Evolutionary conservation across 2,113 vertebrate species (phyloP), one percentile per base, ranked within the genome.

Genomic region (Eptatretus burgeri): DNA sequence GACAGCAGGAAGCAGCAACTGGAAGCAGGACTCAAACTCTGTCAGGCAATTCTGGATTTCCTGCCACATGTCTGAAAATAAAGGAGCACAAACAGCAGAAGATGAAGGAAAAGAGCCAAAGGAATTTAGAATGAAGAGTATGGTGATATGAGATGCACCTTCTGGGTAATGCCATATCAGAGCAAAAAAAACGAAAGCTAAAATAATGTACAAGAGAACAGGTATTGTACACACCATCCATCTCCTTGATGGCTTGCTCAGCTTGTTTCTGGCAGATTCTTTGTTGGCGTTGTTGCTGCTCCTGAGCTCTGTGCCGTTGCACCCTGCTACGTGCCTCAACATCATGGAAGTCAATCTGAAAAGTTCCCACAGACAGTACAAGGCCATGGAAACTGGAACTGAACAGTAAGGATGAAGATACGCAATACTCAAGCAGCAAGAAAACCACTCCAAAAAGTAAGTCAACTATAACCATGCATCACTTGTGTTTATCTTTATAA

Each of bases 301-400:
- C 83, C 52, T 85, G 83, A 62, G 79, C 80, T 56, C 81, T 77
- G 63, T 70, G 80, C 63, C 84, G 78, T 67, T 93, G 83, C 17
- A 78, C 75, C 51, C 76, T 65, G 0, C 82, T 85, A 70, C 89
- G 74, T 10, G 76, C 78, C 52, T 74, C 72, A 2, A 78, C 69
- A 62, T 95, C 86, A 64, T 81, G 78, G 70, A 98, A 95, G 71
- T 95, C 86, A 66, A 98, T 80, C 91, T 98, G 67, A 51, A n/a
- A 60, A 65, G 49, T 19, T 17, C 19, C n/a, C n/a, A 10, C n/a
- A 19, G 9, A 41, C 27, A 41, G 27, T 41, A 41, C 27, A 41
- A 41, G 27, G 3, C 27, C 2, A 41, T 41, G 27, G 27, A 41
- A 41, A 41, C 7, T 41, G 2, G 7, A 41, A 41, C 27, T 41